Conservation (phyloP, 2,797 vertebrate genomes). For the Orientallactaga sibirica region DNA sequence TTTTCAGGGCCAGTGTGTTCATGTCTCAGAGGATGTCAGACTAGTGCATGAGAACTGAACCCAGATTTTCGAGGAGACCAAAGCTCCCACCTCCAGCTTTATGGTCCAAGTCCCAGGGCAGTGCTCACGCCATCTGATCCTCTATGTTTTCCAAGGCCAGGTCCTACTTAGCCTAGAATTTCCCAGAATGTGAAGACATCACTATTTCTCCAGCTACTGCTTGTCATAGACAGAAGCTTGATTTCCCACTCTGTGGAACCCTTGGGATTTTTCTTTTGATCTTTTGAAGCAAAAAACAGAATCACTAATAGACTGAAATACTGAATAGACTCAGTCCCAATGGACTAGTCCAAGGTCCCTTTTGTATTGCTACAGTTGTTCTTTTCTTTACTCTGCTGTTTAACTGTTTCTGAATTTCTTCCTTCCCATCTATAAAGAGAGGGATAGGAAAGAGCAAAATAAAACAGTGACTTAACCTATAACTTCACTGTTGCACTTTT, state of each 20-base stretch:
- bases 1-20: background rate
- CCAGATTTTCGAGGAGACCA: background rate
- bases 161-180: constrained; percentile 29
- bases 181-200: background rate
- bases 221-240: constrained; percentile 54
- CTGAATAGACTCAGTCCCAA: constrained; percentile 50
- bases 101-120: background rate
- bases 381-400: background rate
- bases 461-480: background rate
- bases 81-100: background rate
- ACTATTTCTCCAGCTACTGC: constrained; percentile 46
- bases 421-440: constrained; percentile 48
- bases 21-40: background rate
- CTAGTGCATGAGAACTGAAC: background rate
- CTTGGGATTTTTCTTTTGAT: constrained; percentile 45
- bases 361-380: background rate
- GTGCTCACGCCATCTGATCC: background rate
- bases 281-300: constrained; percentile 59
- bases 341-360: background rate
- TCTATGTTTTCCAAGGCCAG: constrained; percentile 6
- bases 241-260: constrained; percentile 35
- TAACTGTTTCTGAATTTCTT: constrained; percentile 38
- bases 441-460: constrained; percentile 42
- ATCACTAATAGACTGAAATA: constrained; percentile 37
- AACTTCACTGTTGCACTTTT: constrained; percentile 11